Base-by-base conservation (phyloP, 2,888 invertebrate species). In the Drosophila imparisetae region DNA sequence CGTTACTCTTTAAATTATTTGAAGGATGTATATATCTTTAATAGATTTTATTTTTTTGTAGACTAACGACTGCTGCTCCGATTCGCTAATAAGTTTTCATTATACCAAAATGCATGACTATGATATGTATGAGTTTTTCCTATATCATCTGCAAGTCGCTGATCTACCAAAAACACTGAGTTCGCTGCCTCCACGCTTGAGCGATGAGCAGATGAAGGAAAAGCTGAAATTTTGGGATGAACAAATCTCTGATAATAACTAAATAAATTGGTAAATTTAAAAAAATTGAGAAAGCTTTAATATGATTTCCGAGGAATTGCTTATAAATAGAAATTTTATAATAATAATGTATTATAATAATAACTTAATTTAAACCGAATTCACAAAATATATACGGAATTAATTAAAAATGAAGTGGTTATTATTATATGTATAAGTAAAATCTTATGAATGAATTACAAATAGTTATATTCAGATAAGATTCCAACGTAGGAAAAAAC, bases 21-120 rank as follows among this genome's bases (percentile, higher is more conserved):
- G 4, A 13, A 6, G 13, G 8, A 40, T 38, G 32, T 27, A 40
- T 11, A 36, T 3, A 18, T 24, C 18, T 2, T 18, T 24, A 21
- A 15, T 21, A 13, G 0, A 8, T 30, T 67, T 30, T 15, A 8
- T 27, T 38, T 53, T 72, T 72, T 65, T 21, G n/a, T 50, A 76
- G 81, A 49, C 71, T 92, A 40, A 93, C 96, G 96, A 98, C 97
- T 40, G 94, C 96, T 98, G 98, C 91, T 97, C 98, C 0, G 98
- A 98, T 91, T 96, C 97, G 92, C 98, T 98, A 0, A 95, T 99
- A 11, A 97, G 98, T 1, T 99, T 99, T 94, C 99, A 99, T 93
- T 99, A 99, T 93, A 96, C 98, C 0, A 94, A 95, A 24, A 97
- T 98, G 0, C 96, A 97, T 87, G 95, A 97, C 93, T 98, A 99